Conservation (phyloP, 2,797 vertebrate species). For the Ceyx erithaca region DNA sequence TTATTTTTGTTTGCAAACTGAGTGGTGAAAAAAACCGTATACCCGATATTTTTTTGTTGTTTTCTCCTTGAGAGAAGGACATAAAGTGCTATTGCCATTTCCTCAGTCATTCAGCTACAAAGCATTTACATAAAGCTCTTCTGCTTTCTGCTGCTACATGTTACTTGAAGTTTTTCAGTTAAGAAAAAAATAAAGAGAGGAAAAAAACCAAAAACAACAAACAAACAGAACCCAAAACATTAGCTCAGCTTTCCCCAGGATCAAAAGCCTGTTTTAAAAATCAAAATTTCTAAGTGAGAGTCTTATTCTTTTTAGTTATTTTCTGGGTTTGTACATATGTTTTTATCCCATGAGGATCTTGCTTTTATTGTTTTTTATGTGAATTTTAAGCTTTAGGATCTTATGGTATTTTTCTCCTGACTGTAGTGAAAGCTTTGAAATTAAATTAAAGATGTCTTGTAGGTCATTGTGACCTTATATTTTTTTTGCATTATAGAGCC, state of each 20-base stretch:
- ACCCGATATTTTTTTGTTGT: neutral
- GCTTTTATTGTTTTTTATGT: neutral
- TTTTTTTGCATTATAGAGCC: neutral
- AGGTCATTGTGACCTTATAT: conserved; percentile 3
- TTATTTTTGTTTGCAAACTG: neutral
- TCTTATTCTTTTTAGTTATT: neutral
- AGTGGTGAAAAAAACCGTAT: neutral
- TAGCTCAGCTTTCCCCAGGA: neutral
- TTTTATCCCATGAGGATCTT: neutral
- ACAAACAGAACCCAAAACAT: neutral
- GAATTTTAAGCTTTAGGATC: neutral
- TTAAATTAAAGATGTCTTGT: neutral
- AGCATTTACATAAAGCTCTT: neutral
- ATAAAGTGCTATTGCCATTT: neutral
- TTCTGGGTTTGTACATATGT: neutral
- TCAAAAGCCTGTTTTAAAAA: neutral
- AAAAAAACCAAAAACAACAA: neutral
- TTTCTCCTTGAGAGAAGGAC: neutral
- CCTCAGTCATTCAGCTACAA: neutral
- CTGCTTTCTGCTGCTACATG: neutral
- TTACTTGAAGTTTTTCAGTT: neutral
- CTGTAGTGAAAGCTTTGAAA: neutral
- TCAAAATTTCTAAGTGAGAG: neutral
- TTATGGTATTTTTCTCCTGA: neutral
- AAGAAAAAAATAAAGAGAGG: neutral